Percentiles rank a stretch among this genome's conserved stretches.
These are phyloP conservation scores for Drosophila eugracilis DNA, from an alignment of 1,140 invertebrate species.

Conservation along the genomic window DNA sequence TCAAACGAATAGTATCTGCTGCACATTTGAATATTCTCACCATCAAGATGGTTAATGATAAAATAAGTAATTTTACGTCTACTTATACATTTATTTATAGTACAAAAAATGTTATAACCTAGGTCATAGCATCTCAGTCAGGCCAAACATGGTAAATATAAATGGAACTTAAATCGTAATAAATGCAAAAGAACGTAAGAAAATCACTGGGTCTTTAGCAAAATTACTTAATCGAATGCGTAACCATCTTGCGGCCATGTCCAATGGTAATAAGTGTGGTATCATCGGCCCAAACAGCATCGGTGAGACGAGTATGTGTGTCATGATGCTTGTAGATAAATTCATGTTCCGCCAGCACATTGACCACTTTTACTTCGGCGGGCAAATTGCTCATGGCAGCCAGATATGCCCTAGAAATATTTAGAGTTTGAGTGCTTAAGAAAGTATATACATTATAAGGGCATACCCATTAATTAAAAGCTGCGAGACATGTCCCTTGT, in stretches of 20 bases:
- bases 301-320: conserved; percentile 53
- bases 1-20: no score
- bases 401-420: conserved; percentile 29
- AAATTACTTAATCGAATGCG: conserved; percentile 35
- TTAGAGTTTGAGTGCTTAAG: background rate
- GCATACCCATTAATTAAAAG: conserved; percentile 55
- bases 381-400: conserved; percentile 61
- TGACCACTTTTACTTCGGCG: conserved; percentile 43
- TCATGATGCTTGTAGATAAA: conserved; percentile 52
- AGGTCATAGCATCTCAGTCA: conserved; percentile 8
- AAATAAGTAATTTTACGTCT: background rate
- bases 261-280: conserved; percentile 64
- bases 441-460: background rate
- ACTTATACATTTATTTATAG: conserved; percentile 1
- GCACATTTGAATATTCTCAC: conserved; percentile 8
- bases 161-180: background rate
- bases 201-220: background rate
- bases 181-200: conserved; percentile 5
- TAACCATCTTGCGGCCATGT: conserved; percentile 56
- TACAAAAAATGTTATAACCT: conserved; percentile 1
- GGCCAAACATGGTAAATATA: background rate
- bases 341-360: conserved; percentile 19
- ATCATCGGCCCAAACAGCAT: conserved; percentile 53
- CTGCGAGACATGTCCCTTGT: conserved; percentile 27
- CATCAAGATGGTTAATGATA: background rate